Conservation (phyloP, 1,140 invertebrate genomes). For the Eubasilissa regina region DNA sequence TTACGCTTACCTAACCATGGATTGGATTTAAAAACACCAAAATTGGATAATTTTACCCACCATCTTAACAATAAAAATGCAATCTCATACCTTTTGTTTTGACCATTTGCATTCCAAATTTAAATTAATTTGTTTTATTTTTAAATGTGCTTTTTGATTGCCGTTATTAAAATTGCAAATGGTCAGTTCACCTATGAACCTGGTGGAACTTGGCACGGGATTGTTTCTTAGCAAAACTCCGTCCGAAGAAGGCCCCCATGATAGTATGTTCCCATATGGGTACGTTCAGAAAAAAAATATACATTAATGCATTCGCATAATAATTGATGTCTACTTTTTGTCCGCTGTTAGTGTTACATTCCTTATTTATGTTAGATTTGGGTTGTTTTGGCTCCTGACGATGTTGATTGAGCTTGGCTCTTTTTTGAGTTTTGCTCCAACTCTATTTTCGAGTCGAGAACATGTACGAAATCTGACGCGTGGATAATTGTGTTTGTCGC, state of each 20-base stretch:
- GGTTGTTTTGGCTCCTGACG: too few species aligned
- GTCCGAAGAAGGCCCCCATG: slow-evolving; percentile 80
- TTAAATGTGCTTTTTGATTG: not conserved
- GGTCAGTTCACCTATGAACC: slow-evolving; percentile 87
- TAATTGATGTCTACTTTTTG: slow-evolving; percentile 42
- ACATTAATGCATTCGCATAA: slow-evolving; percentile 29
- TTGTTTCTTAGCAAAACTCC: slow-evolving; percentile 89
- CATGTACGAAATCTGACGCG: too few species aligned
- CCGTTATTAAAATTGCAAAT: slow-evolving; percentile 11
- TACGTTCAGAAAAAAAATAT: slow-evolving; percentile 63
- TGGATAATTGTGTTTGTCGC: too few species aligned
- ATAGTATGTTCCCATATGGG: slow-evolving; percentile 66
- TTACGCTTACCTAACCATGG: slow-evolving; percentile 56
- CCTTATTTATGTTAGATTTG: not conserved
- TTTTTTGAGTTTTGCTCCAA: not conserved
- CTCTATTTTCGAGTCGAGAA: too few species aligned
- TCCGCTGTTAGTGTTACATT: slow-evolving; percentile 18
- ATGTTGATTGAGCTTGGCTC: too few species aligned
- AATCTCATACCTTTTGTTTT: slow-evolving; percentile 8
- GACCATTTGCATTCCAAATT: slow-evolving; percentile 9
- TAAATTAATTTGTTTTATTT: slow-evolving; percentile 4
- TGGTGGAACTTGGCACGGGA: slow-evolving; percentile 90
- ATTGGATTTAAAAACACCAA: slow-evolving; percentile 50
- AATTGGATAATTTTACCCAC: slow-evolving; percentile 24
- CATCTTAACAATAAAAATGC: not conserved